Evolutionary conservation across 1,140 invertebrate species (phyloP).

Genomic region (Asbolus verrucosus): DNA sequence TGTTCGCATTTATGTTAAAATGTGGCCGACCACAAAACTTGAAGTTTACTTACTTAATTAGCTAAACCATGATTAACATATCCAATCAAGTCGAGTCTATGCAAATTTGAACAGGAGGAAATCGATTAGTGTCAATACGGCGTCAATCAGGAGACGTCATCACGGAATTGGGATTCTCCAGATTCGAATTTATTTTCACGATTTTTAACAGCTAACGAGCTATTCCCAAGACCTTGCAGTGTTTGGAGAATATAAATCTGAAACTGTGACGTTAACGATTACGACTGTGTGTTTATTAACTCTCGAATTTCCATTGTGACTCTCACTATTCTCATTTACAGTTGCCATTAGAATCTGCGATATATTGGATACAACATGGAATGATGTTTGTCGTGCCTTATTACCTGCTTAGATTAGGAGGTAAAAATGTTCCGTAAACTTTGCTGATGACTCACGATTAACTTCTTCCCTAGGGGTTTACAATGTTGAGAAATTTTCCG

Average conservation of each 20-base stretch:
- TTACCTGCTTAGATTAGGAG: conserved; percentile 87
- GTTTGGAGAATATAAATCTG: too few relatives aligned
- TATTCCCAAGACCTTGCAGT: too few relatives aligned
- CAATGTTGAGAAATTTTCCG: conserved; percentile 82
- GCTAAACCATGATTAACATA: background rate
- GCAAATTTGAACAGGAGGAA: conserved; percentile 4
- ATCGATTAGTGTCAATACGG: conserved; percentile 14
- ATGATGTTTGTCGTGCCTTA: conserved; percentile 94
- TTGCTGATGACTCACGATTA: conserved; percentile 21
- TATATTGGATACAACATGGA: conserved; percentile 94
- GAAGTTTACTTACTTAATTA: background rate
- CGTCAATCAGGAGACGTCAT: background rate
- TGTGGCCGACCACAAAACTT: too few relatives aligned
- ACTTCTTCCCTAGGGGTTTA: conserved; percentile 83
- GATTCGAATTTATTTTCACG: too few relatives aligned
- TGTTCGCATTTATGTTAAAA: too few relatives aligned
- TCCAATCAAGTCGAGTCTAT: conserved; percentile 13
- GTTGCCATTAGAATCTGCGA: conserved; percentile 89
- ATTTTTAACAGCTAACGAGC: too few relatives aligned
- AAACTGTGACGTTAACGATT: too few relatives aligned
- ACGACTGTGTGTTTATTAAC: background rate
- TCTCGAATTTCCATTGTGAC: background rate
- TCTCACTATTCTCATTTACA: conserved; percentile 65
- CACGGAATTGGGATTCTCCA: background rate
- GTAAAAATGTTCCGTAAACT: conserved; percentile 68